Conservation (phyloP, 1,140 invertebrate species). For the Zaprionus capensis region DNA sequence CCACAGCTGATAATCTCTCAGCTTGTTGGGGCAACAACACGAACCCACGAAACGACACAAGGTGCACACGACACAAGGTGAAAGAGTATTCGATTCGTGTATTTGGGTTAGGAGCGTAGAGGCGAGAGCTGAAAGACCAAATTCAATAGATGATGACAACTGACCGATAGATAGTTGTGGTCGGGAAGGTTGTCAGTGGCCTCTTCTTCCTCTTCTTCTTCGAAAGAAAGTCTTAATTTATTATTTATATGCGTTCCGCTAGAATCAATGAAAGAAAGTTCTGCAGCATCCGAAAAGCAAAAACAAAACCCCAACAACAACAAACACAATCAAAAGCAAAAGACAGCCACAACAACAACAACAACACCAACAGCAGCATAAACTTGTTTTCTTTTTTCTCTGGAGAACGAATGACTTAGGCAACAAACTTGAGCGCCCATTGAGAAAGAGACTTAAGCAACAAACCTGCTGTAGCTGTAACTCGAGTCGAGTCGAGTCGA, state of each 20-base stretch:
- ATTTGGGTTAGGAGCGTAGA: conserved; percentile 66
- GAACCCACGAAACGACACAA: conserved; percentile 55
- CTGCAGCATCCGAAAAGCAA: conserved; percentile 65
- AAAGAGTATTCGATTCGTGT: conserved; percentile 32
- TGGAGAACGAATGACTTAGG: conserved; percentile 62
- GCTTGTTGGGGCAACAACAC: conserved; percentile 68
- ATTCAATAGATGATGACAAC: conserved; percentile 70
- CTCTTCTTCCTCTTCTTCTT: not conserved
- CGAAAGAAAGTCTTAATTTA: conserved; percentile 81
- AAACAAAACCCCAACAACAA: conserved; percentile 22
- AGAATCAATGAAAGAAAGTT: conserved; percentile 81
- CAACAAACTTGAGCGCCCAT: conserved; percentile 56
- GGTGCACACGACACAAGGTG: conserved; percentile 56
- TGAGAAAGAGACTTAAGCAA: conserved; percentile 60
- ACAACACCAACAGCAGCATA: conserved; percentile 8
- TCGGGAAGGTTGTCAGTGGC: not conserved
- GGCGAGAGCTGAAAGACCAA: conserved; percentile 33
- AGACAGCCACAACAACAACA: not conserved
- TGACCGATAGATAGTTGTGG: conserved; percentile 21
- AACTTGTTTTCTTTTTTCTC: conserved; percentile 37
- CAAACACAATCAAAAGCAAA: conserved; percentile 29
- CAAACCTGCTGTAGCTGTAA: conserved; percentile 39
- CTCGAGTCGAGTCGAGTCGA: conserved; percentile 41
- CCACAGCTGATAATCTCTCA: conserved; percentile 64
- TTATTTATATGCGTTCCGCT: conserved; percentile 76